Conservation (phyloP, 2,888 invertebrate genomes). For the Elysia crispata region DNA sequence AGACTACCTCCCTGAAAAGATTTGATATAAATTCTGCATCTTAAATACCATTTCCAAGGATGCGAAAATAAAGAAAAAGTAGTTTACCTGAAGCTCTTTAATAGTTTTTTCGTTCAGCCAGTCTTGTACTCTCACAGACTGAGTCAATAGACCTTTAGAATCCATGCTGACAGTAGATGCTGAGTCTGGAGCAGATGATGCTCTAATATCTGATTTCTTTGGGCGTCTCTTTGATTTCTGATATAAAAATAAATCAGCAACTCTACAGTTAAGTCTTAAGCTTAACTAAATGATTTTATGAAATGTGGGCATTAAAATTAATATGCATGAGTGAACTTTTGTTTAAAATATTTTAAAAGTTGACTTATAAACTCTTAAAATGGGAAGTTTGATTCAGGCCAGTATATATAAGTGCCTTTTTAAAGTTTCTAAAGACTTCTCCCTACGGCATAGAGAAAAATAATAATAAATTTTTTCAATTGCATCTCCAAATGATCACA, state of each 20-base stretch:
- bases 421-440: too few species aligned
- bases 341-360: too few species aligned
- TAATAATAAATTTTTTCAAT: too few species aligned
- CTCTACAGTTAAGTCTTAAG: too few species aligned
- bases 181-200: conserved; percentile 31
- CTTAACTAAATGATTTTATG: too few species aligned
- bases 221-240: conserved; percentile 27
- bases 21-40: not conserved
- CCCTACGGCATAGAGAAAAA: too few species aligned
- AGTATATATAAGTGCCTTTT: too few species aligned
- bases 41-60: conserved; percentile 16
- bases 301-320: too few species aligned
- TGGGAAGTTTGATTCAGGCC: too few species aligned
- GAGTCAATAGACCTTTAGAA: conserved; percentile 63
- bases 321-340: too few species aligned
- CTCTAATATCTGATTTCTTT: conserved; percentile 20
- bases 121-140: conserved; percentile 66
- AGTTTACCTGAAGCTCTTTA: conserved; percentile 70
- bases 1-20: conserved; percentile 1
- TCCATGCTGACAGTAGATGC: conserved; percentile 56
- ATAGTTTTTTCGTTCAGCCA: conserved; percentile 72
- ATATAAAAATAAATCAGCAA: not conserved
- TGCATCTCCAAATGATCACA: too few species aligned
- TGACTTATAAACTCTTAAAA: too few species aligned
- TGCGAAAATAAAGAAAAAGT: not conserved